phyloP scores from a whole-genome alignment of 1,140 invertebrate genomes.

The Catajapyx aquilonaris region DNA sequence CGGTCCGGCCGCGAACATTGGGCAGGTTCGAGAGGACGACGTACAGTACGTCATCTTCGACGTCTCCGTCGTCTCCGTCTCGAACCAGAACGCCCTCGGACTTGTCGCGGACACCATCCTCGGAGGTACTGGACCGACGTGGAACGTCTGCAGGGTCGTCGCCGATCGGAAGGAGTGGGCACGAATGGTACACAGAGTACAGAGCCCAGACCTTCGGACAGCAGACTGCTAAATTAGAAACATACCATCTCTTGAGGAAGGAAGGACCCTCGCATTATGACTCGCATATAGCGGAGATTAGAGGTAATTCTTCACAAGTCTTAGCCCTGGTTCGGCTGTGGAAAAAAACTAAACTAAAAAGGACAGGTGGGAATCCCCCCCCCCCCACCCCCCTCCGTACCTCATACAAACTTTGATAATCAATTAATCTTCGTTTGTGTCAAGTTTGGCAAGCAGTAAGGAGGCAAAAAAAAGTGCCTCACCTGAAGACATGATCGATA shows the following conservation, averaged over 20 bases:
- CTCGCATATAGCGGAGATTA: constrained; percentile 61
- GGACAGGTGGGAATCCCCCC: constrained; percentile 1
- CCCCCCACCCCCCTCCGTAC: background rate
- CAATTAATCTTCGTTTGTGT: background rate
- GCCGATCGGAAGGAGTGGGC: constrained; percentile 5
- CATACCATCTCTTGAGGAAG: too few species aligned
- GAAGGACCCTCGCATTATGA: constrained; percentile 40
- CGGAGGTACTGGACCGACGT: too few species aligned
- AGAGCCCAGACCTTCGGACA: constrained; percentile 24
- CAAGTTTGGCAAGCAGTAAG: background rate
- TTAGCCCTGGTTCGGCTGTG: too few species aligned
- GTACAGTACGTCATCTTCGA: too few species aligned
- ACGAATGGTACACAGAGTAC: constrained; percentile 36
- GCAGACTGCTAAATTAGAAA: constrained; percentile 19
- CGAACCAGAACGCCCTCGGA: too few species aligned
- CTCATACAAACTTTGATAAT: background rate
- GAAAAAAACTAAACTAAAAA: background rate
- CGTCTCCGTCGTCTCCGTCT: too few species aligned
- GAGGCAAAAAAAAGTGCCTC: background rate
- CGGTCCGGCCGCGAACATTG: too few species aligned
- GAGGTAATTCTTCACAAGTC: too few species aligned
- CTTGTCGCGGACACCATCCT: too few species aligned
- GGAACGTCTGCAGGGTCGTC: constrained; percentile 7
- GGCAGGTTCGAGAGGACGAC: too few species aligned
- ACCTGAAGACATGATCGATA: too few species aligned